phyloP scores from a whole-genome alignment of 2,113 vertebrate genomes.

The Ochotona curzoniae region DNA sequence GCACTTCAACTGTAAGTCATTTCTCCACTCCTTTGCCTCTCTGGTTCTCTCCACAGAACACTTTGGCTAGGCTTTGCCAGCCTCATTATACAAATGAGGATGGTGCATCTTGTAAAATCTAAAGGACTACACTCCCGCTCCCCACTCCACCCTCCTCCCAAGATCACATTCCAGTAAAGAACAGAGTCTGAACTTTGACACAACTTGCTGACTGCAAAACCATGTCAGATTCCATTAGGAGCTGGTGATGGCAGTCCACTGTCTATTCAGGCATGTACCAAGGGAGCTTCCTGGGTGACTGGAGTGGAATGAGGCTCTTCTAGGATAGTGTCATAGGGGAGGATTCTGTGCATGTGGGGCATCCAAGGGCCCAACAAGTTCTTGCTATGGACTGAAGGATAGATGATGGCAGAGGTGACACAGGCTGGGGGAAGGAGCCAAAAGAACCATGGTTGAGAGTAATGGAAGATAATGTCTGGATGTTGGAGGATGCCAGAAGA shows the following conservation, averaged over 20 bases:
- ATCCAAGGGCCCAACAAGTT: not conserved
- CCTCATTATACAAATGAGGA: not conserved
- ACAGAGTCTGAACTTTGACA: constrained; percentile 18
- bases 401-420: not conserved
- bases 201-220: not conserved
- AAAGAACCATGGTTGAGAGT: not conserved
- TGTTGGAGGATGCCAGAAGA: not conserved
- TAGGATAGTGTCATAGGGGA: not conserved
- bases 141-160: not conserved
- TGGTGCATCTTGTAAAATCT: not conserved
- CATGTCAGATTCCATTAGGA: not conserved
- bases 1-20: constrained; percentile 20
- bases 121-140: not conserved
- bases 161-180: constrained; percentile 15
- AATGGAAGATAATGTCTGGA: not conserved
- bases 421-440: not conserved
- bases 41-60: constrained; percentile 5
- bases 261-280: not conserved
- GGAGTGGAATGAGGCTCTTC: not conserved
- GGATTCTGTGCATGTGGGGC: not conserved
- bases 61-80: not conserved
- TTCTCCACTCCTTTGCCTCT: not conserved
- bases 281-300: not conserved
- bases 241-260: not conserved
- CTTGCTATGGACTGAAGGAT: not conserved